phyloP scores from a whole-genome alignment of 2,113 vertebrate species.

The Lepus americanus region DNA sequence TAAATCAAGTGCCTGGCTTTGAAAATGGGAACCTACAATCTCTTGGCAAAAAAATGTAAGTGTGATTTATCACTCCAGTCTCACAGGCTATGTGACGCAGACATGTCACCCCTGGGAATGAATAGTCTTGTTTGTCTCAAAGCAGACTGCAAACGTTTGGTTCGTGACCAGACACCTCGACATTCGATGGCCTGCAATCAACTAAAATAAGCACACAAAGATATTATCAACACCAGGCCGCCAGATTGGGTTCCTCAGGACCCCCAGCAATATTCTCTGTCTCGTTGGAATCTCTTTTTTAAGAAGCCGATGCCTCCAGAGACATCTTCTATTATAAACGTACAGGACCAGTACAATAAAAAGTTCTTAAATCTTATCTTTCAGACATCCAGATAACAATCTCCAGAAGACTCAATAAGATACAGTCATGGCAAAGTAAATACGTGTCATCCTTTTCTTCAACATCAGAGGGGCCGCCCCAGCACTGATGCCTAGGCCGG shows the following conservation, averaged over 20 bases:
- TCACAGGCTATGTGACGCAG: slow-evolving; percentile 34
- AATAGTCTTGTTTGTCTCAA: slow-evolving; percentile 44
- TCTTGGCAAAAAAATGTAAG: not conserved
- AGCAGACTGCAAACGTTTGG: slow-evolving; percentile 54
- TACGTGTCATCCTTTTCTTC: not conserved
- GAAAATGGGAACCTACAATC: slow-evolving; percentile 60
- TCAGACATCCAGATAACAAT: not conserved
- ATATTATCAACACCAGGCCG: not conserved
- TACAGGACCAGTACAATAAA: not conserved
- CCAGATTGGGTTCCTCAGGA: not conserved
- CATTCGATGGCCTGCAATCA: slow-evolving; percentile 54
- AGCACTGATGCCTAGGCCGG: not conserved
- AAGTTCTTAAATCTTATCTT: not conserved
- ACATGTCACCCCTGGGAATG: slow-evolving; percentile 50
- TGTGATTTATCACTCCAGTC: slow-evolving; percentile 71
- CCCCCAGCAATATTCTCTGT: not conserved
- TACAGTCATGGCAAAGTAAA: not conserved
- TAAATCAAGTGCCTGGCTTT: slow-evolving; percentile 60
- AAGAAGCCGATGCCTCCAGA: not conserved
- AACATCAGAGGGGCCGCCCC: not conserved
- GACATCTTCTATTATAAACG: not conserved
- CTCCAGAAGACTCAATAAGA: not conserved
- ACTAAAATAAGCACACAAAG: slow-evolving; percentile 38
- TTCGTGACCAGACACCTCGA: slow-evolving; percentile 67
- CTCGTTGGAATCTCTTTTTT: slow-evolving; percentile 19